Evolutionary conservation across 1,140 invertebrate species (phyloP), one percentile per base, ranked within the genome.

Genomic region (Orussus abietinus): DNA sequence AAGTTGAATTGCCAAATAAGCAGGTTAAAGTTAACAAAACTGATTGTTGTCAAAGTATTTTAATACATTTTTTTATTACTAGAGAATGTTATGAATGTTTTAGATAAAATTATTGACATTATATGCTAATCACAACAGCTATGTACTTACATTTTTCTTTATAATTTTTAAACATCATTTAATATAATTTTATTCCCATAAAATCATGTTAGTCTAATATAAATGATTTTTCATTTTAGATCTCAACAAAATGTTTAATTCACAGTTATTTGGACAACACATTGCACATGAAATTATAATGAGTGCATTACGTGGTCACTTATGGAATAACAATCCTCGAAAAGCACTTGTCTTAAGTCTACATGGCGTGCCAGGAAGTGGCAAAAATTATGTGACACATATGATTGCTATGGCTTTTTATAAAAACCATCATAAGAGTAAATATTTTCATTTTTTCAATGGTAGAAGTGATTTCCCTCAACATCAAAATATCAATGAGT

Each of bases 321-420:
- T 75, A 42, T 36, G 59, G 13, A 51, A 55, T 13, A 53, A 67
- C 20, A 55, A 64, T 26, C 78, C 81, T 5, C 65, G 66, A 25
- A 88, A 88, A 67, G 80, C 86, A 38, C 62, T 88, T 18, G 80
- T 80, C 0, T 75, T 88, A 55, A 86, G 84, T 64, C 81, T 90
- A 56, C 88, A 92, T 75, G 89, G 89, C 1, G 82, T 80, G 64
- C 81, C 87, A 10, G 90, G 90, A 18, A 83, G 80, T 35, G 92
- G 92, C 1, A 96, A 96, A 64, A 95, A 90, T 66, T 92, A 83
- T 79, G 84, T 92, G 6, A 72, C 83, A n/a, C 78, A 79, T 38
- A 81, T 93, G 58, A 86, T 98, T 49, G 86, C 83, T 5, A 74
- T 88, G 21, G 75, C 81, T 45, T 59, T 96, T 3, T 98, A 82